Base-by-base conservation (phyloP, 2,888 invertebrate genomes). In the Drosophila flavopinicola region DNA sequence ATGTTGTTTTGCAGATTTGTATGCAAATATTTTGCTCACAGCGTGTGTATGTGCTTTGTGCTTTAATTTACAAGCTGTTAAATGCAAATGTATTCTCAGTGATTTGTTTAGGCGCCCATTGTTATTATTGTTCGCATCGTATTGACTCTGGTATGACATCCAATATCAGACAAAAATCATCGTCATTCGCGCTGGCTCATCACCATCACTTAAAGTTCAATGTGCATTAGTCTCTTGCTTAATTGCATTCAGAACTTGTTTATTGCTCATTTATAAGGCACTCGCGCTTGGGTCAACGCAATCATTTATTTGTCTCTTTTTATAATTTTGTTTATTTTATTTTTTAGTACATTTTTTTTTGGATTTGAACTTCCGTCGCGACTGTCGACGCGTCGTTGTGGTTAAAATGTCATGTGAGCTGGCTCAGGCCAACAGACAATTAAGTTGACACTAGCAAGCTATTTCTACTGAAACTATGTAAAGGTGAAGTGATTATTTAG, bases 201-300 rank as follows among this genome's bases (percentile, higher is more conserved):
- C 57, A 20, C 32, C 70, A 52, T 63, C 71, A 71, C 58, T 71
- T 59, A 35, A 69, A 67, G 79, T 84, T 80, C 85, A 80, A 84
- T 64, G 79, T 78, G 80, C 79, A 80, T 66, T 71, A 74, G 73
- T 83, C 76, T 68, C 57, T 57, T 74, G 66, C 65, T 80, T 77
- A 75, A 80, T 84, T 80, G 72, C 66, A 44, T 75, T 84, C 78
- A 82, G 82, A 80, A 85, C 78, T 82, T 82, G 73, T 63, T 82
- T 73, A 82, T 80, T 82, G 80, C 66, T 80, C 78, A 85, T 67
- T 67, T 66, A 24, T 49, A 57, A 63, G 51, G 56, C 60, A 59
- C 56, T 66, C 59, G 53, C 56, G 41, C 51, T 51, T 78, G 71
- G 83, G 77, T 79, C 83, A 83, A 76, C 74, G 74, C 68, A 76